Conservation (phyloP, 2,113 vertebrate genomes). For the Marmota flaviventris region DNA sequence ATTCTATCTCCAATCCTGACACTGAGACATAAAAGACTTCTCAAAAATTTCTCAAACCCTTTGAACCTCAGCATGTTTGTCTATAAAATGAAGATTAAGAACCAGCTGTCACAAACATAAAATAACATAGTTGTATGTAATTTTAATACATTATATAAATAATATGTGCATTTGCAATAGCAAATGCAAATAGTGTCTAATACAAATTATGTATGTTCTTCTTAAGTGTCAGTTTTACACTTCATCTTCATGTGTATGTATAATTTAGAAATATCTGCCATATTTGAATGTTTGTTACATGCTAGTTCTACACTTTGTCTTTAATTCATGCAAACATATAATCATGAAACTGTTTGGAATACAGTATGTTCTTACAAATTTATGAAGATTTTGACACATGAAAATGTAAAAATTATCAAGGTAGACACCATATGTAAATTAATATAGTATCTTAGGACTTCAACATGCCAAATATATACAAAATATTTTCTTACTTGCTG, state of each 20-base stretch:
- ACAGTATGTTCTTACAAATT: neutral
- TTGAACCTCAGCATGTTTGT: neutral
- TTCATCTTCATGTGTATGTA: neutral
- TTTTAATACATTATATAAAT: neutral
- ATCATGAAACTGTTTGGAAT: neutral
- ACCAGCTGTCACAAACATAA: neutral
- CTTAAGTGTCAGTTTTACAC: constrained; percentile 7
- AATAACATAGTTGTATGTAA: neutral
- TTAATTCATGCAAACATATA: neutral
- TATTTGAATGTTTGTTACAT: neutral
- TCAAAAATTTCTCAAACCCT: constrained; percentile 18
- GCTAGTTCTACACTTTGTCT: neutral
- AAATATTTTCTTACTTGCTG: constrained; percentile 14
- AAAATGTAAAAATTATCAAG: neutral
- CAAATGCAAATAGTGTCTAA: neutral
- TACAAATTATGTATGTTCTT: neutral
- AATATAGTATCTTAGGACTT: neutral
- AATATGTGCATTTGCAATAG: neutral
- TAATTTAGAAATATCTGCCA: neutral
- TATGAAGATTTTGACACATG: constrained; percentile 42
- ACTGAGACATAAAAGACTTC: neutral
- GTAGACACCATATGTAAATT: neutral
- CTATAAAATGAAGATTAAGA: constrained; percentile 25
- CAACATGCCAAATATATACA: neutral
- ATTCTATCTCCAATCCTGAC: neutral